Base-by-base conservation (phyloP, 2,797 vertebrate genomes). In the Caiman crocodilus region DNA sequence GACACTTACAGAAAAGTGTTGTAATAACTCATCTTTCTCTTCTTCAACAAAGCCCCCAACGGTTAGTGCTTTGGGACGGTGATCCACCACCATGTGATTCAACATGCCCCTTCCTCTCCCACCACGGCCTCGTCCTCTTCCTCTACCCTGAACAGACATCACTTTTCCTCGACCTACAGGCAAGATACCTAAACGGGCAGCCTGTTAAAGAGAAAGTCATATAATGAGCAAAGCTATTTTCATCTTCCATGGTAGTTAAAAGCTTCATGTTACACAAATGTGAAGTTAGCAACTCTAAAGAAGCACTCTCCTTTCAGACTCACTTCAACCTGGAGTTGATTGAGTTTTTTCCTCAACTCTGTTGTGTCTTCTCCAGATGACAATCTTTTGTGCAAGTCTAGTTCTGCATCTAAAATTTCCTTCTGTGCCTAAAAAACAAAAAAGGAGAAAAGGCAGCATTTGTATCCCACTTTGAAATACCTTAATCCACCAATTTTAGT, bases 341-440 rank as follows among this genome's bases (percentile, higher is more conserved):
- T 99, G 59, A 99, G 98, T 95, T 99, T 99, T 82, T 99, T 99
- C 92, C 99, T 98, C 91, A 99, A 97, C 57, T 99, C 99, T 57
- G 99, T 99, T 2, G 99, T 99, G 95, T 99, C 99, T 95, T 99
- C 99, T 89, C 99, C 99, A 30, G 99, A 99, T 58, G 98, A 99
- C 23, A 99, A 97, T 82, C 99, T 98, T 97, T 99, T 99, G 76
- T 99, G 99, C 82, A 99, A 99, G 96, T 99, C 99, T 97, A 99
- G 96, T 96, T 99, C 99, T 76, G 99, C 99, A 82, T 99, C 99
- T 82, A 99, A 75, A 87, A 99, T 96, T 32, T 99, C 99, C 91
- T 99, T 99, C 95, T 99, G 99, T 57, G 99, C 99, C 99, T 99
- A 94, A 14, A 58, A 92, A 79, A 82, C 73, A 69, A 83, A 8